phyloP scores from a whole-genome alignment of 2,113 vertebrate genomes.

The Epinephelus cyanopodus region DNA sequence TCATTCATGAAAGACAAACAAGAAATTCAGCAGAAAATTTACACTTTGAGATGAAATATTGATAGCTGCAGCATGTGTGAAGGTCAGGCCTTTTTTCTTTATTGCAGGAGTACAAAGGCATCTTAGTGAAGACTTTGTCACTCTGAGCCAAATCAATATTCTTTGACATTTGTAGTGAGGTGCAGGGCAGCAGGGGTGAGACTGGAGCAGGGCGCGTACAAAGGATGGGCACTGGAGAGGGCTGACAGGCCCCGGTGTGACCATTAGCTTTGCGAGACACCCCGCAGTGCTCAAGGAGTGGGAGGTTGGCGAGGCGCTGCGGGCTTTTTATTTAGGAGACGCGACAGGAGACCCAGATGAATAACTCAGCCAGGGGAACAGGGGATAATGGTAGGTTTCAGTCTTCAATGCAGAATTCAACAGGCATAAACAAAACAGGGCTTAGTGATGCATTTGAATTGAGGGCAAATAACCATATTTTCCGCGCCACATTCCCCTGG shows the following conservation, averaged over 20 bases:
- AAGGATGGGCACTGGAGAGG: slow-evolving; percentile 77
- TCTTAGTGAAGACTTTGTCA: slow-evolving; percentile 77
- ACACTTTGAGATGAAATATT: slow-evolving; percentile 63
- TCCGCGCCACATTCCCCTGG: slow-evolving; percentile 16
- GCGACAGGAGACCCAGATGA: slow-evolving; percentile 70
- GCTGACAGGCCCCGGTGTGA: slow-evolving; percentile 78
- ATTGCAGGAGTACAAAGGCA: slow-evolving; percentile 74
- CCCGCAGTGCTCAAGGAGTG: slow-evolving; percentile 65
- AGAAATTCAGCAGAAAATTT: slow-evolving; percentile 18
- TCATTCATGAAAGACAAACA: slow-evolving; percentile 12
- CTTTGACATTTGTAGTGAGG: slow-evolving; percentile 83
- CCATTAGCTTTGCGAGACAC: slow-evolving; percentile 81
- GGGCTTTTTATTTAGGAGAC: slow-evolving; percentile 70
- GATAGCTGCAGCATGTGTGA: slow-evolving; percentile 51
- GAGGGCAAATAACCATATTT: slow-evolving; percentile 60
- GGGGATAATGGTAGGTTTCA: slow-evolving; percentile 66
- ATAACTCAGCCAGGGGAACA: slow-evolving; percentile 60
- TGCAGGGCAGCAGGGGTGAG: slow-evolving; percentile 72
- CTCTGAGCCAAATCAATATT: slow-evolving; percentile 81
- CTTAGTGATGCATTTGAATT: slow-evolving; percentile 56
- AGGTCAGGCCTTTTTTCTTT: slow-evolving; percentile 72
- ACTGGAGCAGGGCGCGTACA: slow-evolving; percentile 64
- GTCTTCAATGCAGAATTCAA: slow-evolving; percentile 54
- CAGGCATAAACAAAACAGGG: slow-evolving; percentile 58
- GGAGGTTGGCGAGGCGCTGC: slow-evolving; percentile 58